These are phyloP conservation scores for Drosophila yakuba DNA, from an alignment of 1,140 invertebrate genomes.

Conservation along the genomic window DNA sequence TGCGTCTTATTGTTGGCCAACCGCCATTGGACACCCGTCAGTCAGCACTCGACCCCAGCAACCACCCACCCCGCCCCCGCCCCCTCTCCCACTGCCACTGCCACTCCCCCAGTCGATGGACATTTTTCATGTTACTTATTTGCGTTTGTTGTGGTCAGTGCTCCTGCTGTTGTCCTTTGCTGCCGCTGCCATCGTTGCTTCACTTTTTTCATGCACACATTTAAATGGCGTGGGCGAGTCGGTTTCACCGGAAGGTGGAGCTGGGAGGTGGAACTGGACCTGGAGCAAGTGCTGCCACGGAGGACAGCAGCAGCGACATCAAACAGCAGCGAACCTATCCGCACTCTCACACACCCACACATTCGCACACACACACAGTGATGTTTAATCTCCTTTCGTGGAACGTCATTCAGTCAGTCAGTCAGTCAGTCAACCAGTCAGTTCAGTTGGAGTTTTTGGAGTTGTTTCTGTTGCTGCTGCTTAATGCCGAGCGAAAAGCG, in stretches of 20 bases:
- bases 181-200: slow-evolving; percentile 47
- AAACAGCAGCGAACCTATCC: slow-evolving; percentile 34
- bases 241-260: slow-evolving; percentile 7
- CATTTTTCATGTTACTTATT: slow-evolving; percentile 63
- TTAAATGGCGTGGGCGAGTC: slow-evolving; percentile 42
- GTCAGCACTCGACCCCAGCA: slow-evolving; percentile 8
- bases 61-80: too few relatives aligned
- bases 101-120: slow-evolving; percentile 15
- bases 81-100: too few relatives aligned
- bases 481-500: slow-evolving; percentile 69
- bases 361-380: slow-evolving; percentile 30
- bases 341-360: slow-evolving; percentile 4
- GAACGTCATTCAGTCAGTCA: slow-evolving; percentile 31
- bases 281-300: slow-evolving; percentile 29
- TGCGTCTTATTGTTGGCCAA: slow-evolving; percentile 57
- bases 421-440: neutral
- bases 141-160: slow-evolving; percentile 62
- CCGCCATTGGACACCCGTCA: slow-evolving; percentile 48
- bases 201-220: slow-evolving; percentile 51
- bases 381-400: slow-evolving; percentile 73
- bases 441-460: slow-evolving; percentile 21
- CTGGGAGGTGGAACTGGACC: neutral
- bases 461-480: slow-evolving; percentile 48
- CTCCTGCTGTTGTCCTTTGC: slow-evolving; percentile 20
- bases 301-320: slow-evolving; percentile 39